These are phyloP conservation scores for Tachyglossus aculeatus DNA, from an alignment of 2,797 vertebrate species.

Conservation along the genomic window DNA sequence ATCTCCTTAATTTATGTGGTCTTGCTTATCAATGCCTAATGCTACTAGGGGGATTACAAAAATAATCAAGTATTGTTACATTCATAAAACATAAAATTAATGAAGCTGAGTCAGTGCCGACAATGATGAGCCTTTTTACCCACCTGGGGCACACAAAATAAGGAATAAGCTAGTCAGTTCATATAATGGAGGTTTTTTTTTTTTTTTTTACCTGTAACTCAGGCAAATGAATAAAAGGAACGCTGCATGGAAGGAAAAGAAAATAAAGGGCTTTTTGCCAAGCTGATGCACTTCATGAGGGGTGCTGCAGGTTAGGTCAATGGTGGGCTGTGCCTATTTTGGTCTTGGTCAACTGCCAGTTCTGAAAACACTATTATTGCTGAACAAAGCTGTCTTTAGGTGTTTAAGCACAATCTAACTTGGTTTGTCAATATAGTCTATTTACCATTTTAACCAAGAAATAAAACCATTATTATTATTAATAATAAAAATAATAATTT, in stretches of 20 bases:
- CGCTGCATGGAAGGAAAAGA: slow-evolving; percentile 18
- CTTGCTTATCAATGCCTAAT: not conserved
- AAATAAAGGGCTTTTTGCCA: slow-evolving; percentile 36
- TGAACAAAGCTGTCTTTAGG: slow-evolving; percentile 8
- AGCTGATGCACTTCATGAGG: slow-evolving; percentile 25
- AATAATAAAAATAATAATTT: too few species aligned
- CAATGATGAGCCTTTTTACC: not conserved
- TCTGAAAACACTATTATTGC: too few species aligned
- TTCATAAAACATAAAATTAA: not conserved
- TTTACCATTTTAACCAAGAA: not conserved
- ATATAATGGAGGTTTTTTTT: not conserved
- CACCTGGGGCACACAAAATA: not conserved
- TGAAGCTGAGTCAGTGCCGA: not conserved
- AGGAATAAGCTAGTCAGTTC: slow-evolving; percentile 19
- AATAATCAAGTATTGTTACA: not conserved
- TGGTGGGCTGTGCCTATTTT: not conserved
- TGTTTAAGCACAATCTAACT: not conserved
- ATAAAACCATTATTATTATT: too few species aligned
- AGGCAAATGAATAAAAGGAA: slow-evolving; percentile 34
- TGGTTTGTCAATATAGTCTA: not conserved
- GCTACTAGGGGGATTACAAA: slow-evolving; percentile 8
- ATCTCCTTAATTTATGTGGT: slow-evolving; percentile 10
- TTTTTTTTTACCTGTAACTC: too few species aligned
- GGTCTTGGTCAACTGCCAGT: not conserved
- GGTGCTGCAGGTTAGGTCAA: not conserved